Base-by-base conservation (phyloP, 1,140 invertebrate species). In the Diuraphis noxia region DNA sequence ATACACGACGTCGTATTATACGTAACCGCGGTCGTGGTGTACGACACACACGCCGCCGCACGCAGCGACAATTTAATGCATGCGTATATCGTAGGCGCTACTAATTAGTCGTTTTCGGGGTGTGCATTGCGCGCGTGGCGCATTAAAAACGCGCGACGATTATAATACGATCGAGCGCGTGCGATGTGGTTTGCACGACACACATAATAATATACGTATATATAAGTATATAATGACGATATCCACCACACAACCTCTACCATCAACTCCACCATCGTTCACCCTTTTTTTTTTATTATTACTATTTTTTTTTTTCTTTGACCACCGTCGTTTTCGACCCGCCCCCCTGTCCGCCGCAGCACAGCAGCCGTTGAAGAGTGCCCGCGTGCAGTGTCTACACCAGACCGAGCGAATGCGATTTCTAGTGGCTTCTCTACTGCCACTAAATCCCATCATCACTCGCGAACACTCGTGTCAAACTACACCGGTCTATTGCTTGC, bases 361-460 rank as follows among this genome's bases (percentile, higher is more conserved):
- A 63, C 56, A 38, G 36, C 81, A 82, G 81, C 36, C 81, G 38
- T 82, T 82, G 81, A 82, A 82, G 40, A 82, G 81, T 25, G 38
- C 81, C 30, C 81, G 52, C 46, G 86, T 88, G 52, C 63, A n/a
- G 86, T 88, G 52, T 56, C 52, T 63, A 38, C 36, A 7, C 52
- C 52, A 63, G 86, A 25, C 52, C 46, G 41, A n/a, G n/a, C 21
- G 52, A 23, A 36, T 43, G 86, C 40, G 63, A 89, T 77, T 89
- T 89, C 88, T 89, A 89, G 88, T 89, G 88, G 88, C 56, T 89
- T 89, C 88, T 89, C 86, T 19, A 2, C 86, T 21, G 36, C 25
- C 49, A 25, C 10, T 30, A 72, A 77, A 46, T 49, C 43, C 88
- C 63, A n/a, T n/a, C 88, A 43, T 89, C 52, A n/a, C 40, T 63